phyloP scores from a whole-genome alignment of 2,797 vertebrate genomes.

The Hoplostethus atlanticus region DNA sequence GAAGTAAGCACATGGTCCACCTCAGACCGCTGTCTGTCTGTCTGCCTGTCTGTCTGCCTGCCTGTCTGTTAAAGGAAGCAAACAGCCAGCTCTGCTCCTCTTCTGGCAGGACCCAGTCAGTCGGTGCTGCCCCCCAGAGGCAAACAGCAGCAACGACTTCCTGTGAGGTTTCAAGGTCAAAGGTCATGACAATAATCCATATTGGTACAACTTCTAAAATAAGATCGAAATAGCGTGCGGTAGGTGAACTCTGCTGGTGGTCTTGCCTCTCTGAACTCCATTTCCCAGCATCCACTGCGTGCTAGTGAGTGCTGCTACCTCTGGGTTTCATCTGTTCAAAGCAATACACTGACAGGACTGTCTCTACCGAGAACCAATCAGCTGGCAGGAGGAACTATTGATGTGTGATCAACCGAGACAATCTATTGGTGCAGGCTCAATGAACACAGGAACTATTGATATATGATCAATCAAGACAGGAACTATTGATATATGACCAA shows the following conservation, averaged over 20 bases:
- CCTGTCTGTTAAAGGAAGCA: slow-evolving; percentile 7
- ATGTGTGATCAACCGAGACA: too few relatives aligned
- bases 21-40: slow-evolving; percentile 41
- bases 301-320: slow-evolving; percentile 28
- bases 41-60: slow-evolving; percentile 51
- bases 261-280: slow-evolving; percentile 33
- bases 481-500: too few relatives aligned
- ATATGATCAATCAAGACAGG: too few relatives aligned
- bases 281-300: slow-evolving; percentile 28
- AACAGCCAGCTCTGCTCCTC: slow-evolving; percentile 38
- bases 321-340: slow-evolving; percentile 48
- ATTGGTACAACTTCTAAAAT: too few relatives aligned
- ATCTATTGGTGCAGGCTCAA: too few relatives aligned
- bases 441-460: too few relatives aligned
- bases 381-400: too few relatives aligned
- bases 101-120: slow-evolving; percentile 51
- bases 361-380: too few relatives aligned
- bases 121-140: slow-evolving; percentile 48
- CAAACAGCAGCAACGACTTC: slow-evolving; percentile 47
- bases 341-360: slow-evolving; percentile 39
- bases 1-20: slow-evolving; percentile 62
- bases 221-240: too few relatives aligned
- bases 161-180: slow-evolving; percentile 22
- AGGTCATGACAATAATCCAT: slow-evolving; percentile 12
- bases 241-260: slow-evolving; percentile 9